Percentiles rank a stretch among this genome's conserved stretches.
phyloP scores from a whole-genome alignment of 2,113 vertebrate species.

The Recurvirostra avosetta region DNA sequence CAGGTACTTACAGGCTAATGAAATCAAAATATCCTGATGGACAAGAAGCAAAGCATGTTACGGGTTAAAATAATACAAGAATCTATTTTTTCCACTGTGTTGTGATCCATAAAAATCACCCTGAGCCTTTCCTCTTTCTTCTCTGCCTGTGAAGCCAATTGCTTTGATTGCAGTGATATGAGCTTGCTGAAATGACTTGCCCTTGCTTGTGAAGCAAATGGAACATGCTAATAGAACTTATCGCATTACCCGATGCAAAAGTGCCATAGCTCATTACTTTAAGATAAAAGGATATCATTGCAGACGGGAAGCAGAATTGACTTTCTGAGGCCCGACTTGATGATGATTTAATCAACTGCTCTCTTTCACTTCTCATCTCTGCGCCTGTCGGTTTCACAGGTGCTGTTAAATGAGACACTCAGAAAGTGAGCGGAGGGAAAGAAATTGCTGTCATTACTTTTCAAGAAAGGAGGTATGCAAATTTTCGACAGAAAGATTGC shows the following conservation, averaged over 20 bases:
- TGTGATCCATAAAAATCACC: conserved; percentile 89
- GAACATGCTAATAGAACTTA: conserved; percentile 99
- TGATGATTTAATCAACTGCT: conserved; percentile 99
- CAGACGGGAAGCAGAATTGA: conserved; percentile 99
- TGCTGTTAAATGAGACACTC: conserved; percentile 97
- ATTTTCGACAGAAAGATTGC: conserved; percentile 91
- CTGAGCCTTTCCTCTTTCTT: conserved; percentile 78
- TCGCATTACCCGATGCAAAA: conserved; percentile 98
- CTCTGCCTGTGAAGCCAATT: conserved; percentile 89
- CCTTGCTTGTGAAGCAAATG: conserved; percentile 99
- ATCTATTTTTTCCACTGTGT: conserved; percentile 82
- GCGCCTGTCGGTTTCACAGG: conserved; percentile 95
- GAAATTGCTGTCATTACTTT: conserved; percentile 97
- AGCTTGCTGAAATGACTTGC: conserved; percentile 93
- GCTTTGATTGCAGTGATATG: conserved; percentile 96
- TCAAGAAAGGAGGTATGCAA: conserved; percentile 94
- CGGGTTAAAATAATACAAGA: conserved; percentile 86
- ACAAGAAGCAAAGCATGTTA: conserved; percentile 70
- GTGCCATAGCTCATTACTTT: conserved; percentile 99
- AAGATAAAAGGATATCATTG: conserved; percentile 99
- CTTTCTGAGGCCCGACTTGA: conserved; percentile 97
- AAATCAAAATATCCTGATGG: conserved; percentile 68
- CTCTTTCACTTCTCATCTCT: conserved; percentile 99
- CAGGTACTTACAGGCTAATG: conserved; percentile 46
- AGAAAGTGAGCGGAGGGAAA: conserved; percentile 83